Evolutionary conservation across 2,797 vertebrate genomes (phyloP).

Genomic region (Selene dorsalis): DNA sequence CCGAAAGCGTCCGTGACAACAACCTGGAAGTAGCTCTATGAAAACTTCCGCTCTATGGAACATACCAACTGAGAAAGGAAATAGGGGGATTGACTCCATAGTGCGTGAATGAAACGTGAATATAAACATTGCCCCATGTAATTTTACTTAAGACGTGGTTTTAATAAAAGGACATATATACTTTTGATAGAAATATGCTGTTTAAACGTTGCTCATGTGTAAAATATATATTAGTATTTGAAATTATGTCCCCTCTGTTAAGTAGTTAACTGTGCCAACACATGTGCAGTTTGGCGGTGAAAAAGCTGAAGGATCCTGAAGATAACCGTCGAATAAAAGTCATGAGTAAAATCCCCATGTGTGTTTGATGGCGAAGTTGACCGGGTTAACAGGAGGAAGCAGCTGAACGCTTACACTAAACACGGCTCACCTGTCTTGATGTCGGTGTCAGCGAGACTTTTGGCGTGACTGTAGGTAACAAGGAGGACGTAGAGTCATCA

Average conservation of each 20-base stretch:
- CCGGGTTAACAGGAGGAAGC: neutral
- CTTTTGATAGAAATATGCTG: fast-evolving
- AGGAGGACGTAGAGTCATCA: neutral
- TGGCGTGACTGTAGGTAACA: constrained; percentile 51
- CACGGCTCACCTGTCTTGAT: neutral
- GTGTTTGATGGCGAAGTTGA: neutral
- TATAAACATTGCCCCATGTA: fast-evolving
- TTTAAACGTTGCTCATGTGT: fast-evolving
- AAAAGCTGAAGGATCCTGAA: neutral
- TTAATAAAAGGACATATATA: fast-evolving
- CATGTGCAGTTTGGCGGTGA: neutral
- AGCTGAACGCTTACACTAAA: neutral
- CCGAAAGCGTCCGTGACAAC: constrained; percentile 82
- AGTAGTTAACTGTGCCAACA: constrained; percentile 10
- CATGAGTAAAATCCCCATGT: fast-evolving
- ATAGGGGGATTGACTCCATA: fast-evolving
- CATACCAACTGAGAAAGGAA: constrained; percentile 34
- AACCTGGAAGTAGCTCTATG: constrained; percentile 66
- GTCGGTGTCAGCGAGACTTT: constrained; percentile 31
- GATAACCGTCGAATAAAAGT: neutral
- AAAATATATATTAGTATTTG: fast-evolving
- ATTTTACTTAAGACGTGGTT: fast-evolving
- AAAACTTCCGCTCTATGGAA: constrained; percentile 73
- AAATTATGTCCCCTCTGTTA: fast-evolving
- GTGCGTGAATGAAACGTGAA: fast-evolving